phyloP scores from a whole-genome alignment of 2,888 invertebrate species.

The Ariolimax columbianus region DNA sequence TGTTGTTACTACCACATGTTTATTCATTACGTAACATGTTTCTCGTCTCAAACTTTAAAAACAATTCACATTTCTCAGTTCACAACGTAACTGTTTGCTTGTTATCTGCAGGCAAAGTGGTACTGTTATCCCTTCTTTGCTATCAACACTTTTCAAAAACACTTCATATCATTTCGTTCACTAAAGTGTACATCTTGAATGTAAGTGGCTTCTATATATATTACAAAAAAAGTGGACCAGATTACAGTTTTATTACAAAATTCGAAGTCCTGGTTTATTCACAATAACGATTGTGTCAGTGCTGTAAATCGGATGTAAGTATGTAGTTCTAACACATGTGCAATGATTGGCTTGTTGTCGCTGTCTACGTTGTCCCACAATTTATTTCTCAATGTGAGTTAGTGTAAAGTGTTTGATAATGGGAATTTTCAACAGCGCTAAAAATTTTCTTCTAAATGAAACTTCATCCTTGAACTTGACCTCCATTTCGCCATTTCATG shows the following conservation, averaged over 20 bases:
- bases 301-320: no score
- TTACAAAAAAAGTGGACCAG: no score
- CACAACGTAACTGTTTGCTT: background rate
- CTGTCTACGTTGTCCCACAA: background rate
- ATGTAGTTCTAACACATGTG: background rate
- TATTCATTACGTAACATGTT: background rate
- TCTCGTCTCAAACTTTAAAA: background rate
- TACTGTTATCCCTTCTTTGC: no score
- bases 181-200: no score
- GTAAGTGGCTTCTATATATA: no score
- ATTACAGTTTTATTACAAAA: no score
- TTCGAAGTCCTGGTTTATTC: no score
- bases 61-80: background rate
- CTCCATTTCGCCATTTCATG: constrained; percentile 1
- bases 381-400: background rate
- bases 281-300: no score
- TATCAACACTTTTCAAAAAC: no score
- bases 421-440: background rate
- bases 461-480: background rate
- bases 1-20: background rate
- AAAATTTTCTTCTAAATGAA: background rate
- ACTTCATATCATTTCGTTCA: no score
- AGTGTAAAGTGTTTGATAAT: background rate
- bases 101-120: no score
- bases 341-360: background rate